A percentile compares a stretch with the other conserved stretches of the same genome.
Conservation (phyloP, 1,140 invertebrate species). For the Solen grandis region DNA sequence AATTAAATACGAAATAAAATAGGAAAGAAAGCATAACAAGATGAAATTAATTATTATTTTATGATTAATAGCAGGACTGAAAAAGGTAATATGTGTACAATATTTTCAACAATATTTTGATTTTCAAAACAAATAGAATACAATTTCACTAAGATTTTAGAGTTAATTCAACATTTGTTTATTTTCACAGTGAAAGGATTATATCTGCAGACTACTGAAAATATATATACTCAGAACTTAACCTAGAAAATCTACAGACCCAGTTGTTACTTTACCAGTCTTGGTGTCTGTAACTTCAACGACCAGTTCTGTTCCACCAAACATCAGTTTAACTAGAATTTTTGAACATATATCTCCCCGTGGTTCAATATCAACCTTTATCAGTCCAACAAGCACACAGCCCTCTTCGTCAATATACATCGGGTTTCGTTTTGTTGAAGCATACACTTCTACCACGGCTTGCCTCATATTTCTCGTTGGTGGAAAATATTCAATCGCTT, state of each 20-base stretch:
- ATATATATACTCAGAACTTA: too few relatives aligned
- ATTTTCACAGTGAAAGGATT: too few relatives aligned
- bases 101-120: too few relatives aligned
- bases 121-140: too few relatives aligned
- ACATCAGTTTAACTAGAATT: slow-evolving; percentile 30
- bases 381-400: not conserved
- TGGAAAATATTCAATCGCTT: slow-evolving; percentile 20
- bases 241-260: slow-evolving; percentile 20
- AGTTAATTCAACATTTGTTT: too few relatives aligned
- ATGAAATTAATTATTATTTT: too few relatives aligned
- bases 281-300: slow-evolving; percentile 44
- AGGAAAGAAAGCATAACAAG: too few relatives aligned
- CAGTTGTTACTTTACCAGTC: not conserved
- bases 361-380: slow-evolving; percentile 1
- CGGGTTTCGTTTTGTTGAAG: not conserved
- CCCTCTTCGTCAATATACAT: slow-evolving; percentile 8
- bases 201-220: too few relatives aligned
- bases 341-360: not conserved
- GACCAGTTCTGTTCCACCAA: slow-evolving; percentile 35
- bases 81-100: too few relatives aligned
- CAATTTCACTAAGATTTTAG: too few relatives aligned
- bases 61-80: too few relatives aligned
- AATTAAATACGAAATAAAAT: too few relatives aligned
- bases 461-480: not conserved
- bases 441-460: slow-evolving; percentile 24